These are phyloP conservation scores for Actinia equina DNA, from an alignment of 64 coral and sea anemone genomes.

Conservation along the genomic window DNA sequence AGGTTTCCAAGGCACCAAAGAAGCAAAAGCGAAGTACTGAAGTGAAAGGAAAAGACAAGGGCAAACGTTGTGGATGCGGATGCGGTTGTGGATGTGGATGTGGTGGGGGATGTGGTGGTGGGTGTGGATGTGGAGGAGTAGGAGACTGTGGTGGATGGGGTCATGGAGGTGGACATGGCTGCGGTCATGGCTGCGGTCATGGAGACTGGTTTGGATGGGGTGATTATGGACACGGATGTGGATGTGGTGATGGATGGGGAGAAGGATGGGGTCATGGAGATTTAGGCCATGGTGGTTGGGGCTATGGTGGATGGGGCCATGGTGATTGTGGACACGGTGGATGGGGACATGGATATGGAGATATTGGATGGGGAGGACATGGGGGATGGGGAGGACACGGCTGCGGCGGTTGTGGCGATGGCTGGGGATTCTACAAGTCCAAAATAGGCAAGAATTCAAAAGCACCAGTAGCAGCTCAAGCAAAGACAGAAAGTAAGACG, in stretches of 20 bases:
- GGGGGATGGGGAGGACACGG: not conserved
- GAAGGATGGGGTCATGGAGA: not conserved
- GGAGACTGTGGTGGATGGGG: slow-evolving; percentile 22
- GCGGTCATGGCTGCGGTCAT: slow-evolving; percentile 1
- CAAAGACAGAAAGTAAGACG: slow-evolving; percentile 1
- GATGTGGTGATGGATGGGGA: not conserved
- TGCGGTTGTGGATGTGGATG: not conserved
- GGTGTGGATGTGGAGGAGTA: slow-evolving; percentile 11
- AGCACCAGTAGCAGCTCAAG: slow-evolving; percentile 1
- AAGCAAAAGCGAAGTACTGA: slow-evolving; percentile 27
- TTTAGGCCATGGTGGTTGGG: not conserved
- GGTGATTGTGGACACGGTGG: not conserved
- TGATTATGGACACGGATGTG: slow-evolving; percentile 1
- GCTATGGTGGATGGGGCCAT: slow-evolving; percentile 30
- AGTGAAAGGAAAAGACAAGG: slow-evolving; percentile 30
- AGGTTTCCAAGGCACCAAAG: slow-evolving; percentile 40
- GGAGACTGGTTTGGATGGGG: slow-evolving; percentile 10
- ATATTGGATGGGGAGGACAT: slow-evolving; percentile 9
- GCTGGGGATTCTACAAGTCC: slow-evolving; percentile 76
- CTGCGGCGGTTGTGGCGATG: slow-evolving; percentile 44
- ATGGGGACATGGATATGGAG: slow-evolving; percentile 23
- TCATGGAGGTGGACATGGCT: not conserved
- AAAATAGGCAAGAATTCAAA: slow-evolving; percentile 47
- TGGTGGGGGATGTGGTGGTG: slow-evolving; percentile 29
- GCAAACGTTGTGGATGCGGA: slow-evolving; percentile 22